phyloP scores from a whole-genome alignment of 2,797 vertebrate species.

The Sorex maritimensis region DNA sequence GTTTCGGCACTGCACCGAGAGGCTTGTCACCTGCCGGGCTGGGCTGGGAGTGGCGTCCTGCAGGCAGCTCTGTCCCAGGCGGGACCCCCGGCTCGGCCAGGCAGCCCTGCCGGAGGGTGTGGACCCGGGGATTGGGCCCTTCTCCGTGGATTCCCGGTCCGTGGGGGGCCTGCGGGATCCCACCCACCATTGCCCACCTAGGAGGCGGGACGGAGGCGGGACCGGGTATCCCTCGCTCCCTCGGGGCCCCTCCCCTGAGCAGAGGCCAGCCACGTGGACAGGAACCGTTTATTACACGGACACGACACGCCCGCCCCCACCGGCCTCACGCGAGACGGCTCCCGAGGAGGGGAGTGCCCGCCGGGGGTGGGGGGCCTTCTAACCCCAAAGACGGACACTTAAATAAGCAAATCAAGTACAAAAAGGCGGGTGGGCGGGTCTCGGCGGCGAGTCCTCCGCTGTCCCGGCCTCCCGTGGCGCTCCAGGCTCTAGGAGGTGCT shows the following conservation, averaged over 20 bases:
- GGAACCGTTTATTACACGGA: constrained; percentile 97
- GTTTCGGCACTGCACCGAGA: no score
- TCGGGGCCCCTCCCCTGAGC: neutral
- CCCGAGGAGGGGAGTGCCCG: constrained; percentile 91
- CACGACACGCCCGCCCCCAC: constrained; percentile 92
- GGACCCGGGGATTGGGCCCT: no score
- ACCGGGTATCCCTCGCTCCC: neutral
- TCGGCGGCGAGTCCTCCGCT: constrained; percentile 56
- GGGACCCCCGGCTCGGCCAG: no score
- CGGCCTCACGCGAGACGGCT: constrained; percentile 85
- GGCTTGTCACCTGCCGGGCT: no score
- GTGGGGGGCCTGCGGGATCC: neutral
- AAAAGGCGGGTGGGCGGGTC: constrained; percentile 95
- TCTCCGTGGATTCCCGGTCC: neutral
- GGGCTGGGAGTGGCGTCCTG: neutral
- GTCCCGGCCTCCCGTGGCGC: neutral
- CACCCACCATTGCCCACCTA: no score
- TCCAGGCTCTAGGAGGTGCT: constrained; percentile 93
- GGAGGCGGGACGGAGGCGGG: neutral
- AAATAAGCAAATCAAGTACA: constrained; percentile 96
- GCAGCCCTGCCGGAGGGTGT: no score
- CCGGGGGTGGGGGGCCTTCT: constrained; percentile 91
- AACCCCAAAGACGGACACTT: constrained; percentile 93
- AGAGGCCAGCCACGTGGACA: constrained; percentile 89
- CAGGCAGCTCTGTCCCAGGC: no score